Evolutionary conservation across 2,888 invertebrate species (phyloP), one percentile per base, ranked within the genome.

Genomic region (Oxyteleia sp.): DNA sequence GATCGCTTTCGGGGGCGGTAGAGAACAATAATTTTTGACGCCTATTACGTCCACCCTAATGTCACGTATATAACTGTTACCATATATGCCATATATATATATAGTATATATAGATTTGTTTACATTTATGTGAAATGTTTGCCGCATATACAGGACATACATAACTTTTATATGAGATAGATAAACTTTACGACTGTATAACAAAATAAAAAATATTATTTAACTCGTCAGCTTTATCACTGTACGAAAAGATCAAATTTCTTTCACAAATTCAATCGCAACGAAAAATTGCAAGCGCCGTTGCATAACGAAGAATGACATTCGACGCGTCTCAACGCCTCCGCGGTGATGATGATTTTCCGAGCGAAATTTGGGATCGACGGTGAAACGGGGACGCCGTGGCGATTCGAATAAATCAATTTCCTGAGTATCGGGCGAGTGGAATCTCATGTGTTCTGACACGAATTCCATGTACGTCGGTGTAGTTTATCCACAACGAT

Each of bases 401-500:
- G 16, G 26, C 16, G 32, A 47, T 32, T 32, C 45, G 45, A 49
- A 79, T 71, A 79, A 79, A 79, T 79, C 55, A 71, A 55, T 71
- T 71, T 61, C 29, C 35, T 61, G 61, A 69, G 69, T 71, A 57
- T 43, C 61, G 38, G 38, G 45, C n/a, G 63, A 69, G 78, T 55
- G 63, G 55, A 55, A 79, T 79, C 55, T 72, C 74, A 16, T 43
- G 61, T 74, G 66, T 71, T 41, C 72, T 63, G 61, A 80, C 74
- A 47, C 38, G 72, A 74, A 74, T 74, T 66, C 53, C 74, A 61
- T 80, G 26, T 61, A 61, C 29, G 66, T 53, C 80, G 74, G 26
- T 74, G 80, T 86, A 88, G 89, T 89, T 92, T 91, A 91, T 90
- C 91, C 90, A 88, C 88, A 88, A 88, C 91, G 90, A 91, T 91